Conservation (phyloP, 2,113 vertebrate genomes). For the Tor tambroides region DNA sequence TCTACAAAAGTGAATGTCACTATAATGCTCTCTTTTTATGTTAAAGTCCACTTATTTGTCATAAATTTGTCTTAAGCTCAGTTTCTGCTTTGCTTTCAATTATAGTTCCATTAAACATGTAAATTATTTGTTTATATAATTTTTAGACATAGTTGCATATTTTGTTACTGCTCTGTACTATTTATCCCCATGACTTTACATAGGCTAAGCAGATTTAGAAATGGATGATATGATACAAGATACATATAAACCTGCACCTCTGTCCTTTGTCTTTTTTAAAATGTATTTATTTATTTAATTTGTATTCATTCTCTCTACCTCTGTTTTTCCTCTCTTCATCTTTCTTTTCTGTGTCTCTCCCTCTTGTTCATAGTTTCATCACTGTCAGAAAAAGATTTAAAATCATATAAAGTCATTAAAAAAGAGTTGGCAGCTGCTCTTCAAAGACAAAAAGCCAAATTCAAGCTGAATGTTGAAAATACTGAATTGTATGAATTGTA, state of each 20-base stretch:
- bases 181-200: not conserved
- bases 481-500: not conserved
- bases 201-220: not conserved
- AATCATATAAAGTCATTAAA: not conserved
- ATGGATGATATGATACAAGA: not conserved
- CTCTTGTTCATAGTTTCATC: not conserved
- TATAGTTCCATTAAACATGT: not conserved
- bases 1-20: slow-evolving; percentile 63
- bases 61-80: not conserved
- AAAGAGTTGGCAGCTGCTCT: too few relatives aligned
- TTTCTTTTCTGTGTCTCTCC: not conserved
- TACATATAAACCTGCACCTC: not conserved
- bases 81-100: not conserved
- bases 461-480: not conserved
- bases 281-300: not conserved
- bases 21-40: not conserved
- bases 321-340: not conserved
- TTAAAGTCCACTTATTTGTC: not conserved
- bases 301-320: not conserved
- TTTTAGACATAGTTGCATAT: not conserved
- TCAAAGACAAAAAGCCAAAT: not conserved
- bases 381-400: not conserved
- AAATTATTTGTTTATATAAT: too few relatives aligned
- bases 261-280: not conserved
- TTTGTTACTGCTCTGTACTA: not conserved